Evolutionary conservation across 53 echinoderm and acorn worm species (phyloP).

Genomic region (Arbacia lixula): DNA sequence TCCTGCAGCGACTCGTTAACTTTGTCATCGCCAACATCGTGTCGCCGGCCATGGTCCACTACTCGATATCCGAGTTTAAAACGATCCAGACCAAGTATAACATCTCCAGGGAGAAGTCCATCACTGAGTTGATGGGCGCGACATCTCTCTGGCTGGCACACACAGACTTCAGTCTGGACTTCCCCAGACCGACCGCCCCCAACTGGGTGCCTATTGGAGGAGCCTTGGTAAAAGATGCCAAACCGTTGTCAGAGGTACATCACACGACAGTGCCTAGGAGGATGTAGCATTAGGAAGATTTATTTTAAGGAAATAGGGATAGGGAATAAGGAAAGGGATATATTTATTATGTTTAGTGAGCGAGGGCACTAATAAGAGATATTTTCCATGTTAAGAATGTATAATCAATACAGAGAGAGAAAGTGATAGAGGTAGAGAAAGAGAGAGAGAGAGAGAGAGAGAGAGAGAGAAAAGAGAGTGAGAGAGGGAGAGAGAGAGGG

Average conservation of each 20-base stretch:
- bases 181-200: constrained; percentile 65
- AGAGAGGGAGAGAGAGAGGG: too few relatives aligned
- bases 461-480: too few relatives aligned
- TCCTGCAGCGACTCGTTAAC: constrained; percentile 58
- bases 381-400: too few relatives aligned
- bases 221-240: background rate
- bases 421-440: too few relatives aligned
- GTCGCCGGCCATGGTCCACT: background rate
- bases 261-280: too few relatives aligned
- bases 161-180: constrained; percentile 71
- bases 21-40: constrained; percentile 17
- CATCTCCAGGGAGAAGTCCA: background rate
- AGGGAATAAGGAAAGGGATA: too few relatives aligned
- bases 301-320: too few relatives aligned
- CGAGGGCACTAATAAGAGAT: too few relatives aligned
- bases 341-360: too few relatives aligned
- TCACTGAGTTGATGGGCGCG: constrained; percentile 28
- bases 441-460: too few relatives aligned
- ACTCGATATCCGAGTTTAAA: background rate
- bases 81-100: constrained; percentile 16
- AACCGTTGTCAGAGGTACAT: constrained; percentile 47
- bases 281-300: too few relatives aligned
- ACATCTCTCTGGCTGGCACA: constrained; percentile 58
- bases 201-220: constrained; percentile 57
- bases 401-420: too few relatives aligned